Evolutionary conservation across 2,113 vertebrate genomes (phyloP).

Genomic region (Callopanchax toddi): DNA sequence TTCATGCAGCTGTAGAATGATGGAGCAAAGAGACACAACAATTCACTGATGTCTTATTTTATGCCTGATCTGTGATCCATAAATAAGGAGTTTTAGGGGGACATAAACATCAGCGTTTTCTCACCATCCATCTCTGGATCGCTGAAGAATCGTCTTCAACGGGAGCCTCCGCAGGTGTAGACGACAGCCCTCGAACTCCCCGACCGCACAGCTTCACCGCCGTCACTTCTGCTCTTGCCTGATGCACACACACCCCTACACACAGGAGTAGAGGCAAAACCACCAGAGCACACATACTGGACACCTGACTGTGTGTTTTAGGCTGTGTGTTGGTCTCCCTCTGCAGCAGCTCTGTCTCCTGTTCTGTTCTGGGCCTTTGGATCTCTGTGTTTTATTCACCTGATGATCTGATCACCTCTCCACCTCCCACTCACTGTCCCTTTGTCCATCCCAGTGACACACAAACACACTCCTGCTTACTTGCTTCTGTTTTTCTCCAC

Average conservation of each 20-base stretch:
- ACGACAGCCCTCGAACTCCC: constrained; percentile 85
- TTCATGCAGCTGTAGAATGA: too few species aligned
- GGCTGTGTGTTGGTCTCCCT: background rate
- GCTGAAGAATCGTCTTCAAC: constrained; percentile 81
- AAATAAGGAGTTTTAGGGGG: too few species aligned
- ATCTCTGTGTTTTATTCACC: constrained; percentile 42
- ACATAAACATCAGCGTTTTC: constrained; percentile 13
- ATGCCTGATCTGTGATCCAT: too few species aligned
- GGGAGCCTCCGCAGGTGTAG: constrained; percentile 90
- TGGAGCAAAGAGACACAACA: too few species aligned
- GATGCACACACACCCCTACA: constrained; percentile 36
- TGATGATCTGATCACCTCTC: constrained; percentile 24
- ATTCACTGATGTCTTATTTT: too few species aligned
- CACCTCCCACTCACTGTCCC: constrained; percentile 22
- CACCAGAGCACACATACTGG: constrained; percentile 69
- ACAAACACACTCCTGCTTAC: constrained; percentile 11
- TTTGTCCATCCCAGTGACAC: constrained; percentile 49
- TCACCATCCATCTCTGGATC: constrained; percentile 75
- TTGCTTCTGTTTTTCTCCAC: constrained; percentile 60
- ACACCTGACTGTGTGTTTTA: constrained; percentile 4
- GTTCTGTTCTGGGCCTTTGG: background rate
- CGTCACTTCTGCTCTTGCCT: constrained; percentile 64
- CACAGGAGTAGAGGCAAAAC: constrained; percentile 72
- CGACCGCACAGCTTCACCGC: constrained; percentile 85
- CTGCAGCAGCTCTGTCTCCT: constrained; percentile 10